A percentile compares a stretch with the other conserved stretches of the same genome.
These are phyloP conservation scores for Epistrophella euchroma DNA, from an alignment of 2,888 invertebrate species.

Conservation along the genomic window DNA sequence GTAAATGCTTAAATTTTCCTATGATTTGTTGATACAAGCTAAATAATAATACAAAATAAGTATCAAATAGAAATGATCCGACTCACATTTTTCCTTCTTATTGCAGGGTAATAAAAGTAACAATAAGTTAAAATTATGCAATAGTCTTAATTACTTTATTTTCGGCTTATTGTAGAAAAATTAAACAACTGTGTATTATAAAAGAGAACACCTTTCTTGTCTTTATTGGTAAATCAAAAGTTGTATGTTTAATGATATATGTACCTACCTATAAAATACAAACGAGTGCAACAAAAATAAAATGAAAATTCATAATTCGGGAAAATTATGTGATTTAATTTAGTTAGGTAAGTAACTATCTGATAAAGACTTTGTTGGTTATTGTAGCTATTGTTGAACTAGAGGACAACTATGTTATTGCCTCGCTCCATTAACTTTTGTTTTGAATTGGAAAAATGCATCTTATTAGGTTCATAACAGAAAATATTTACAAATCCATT, in stretches of 20 bases:
- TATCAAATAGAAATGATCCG: background rate
- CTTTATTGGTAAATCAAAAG: too few species aligned
- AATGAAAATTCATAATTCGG: background rate
- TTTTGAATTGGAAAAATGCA: background rate
- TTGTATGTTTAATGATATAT: background rate
- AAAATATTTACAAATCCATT: background rate
- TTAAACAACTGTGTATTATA: background rate
- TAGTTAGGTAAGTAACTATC: background rate
- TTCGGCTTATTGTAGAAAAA: background rate
- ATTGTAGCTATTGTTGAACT: background rate
- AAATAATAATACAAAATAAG: background rate
- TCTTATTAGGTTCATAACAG: background rate
- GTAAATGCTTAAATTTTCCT: too few species aligned
- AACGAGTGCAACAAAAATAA: background rate
- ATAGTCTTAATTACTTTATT: conserved; percentile 5
- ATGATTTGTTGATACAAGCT: too few species aligned
- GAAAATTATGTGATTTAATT: background rate
- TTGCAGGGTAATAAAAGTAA: conserved; percentile 1
- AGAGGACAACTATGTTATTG: background rate
- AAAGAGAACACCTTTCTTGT: background rate
- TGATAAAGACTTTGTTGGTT: background rate
- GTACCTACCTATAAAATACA: background rate
- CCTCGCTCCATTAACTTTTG: background rate
- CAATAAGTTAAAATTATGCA: conserved; percentile 34
- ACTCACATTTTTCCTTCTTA: background rate